Base-by-base conservation (phyloP, 2,888 invertebrate genomes). In the Campaea margaritaria region DNA sequence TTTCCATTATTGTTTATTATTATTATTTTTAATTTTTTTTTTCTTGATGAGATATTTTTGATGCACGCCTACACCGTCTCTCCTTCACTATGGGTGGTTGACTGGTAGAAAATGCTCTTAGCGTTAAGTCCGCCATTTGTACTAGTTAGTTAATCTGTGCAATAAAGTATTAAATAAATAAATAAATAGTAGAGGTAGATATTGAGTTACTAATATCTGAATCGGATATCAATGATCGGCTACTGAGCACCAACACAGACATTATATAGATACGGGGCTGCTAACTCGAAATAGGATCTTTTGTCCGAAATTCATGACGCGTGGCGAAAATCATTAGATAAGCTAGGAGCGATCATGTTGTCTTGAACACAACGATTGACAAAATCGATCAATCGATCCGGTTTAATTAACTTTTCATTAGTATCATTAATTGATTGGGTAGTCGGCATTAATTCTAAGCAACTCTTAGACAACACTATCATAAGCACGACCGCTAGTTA, bases 261-360 rank as follows among this genome's bases (percentile, higher is more conserved):
- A n/a, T n/a, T n/a, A n/a, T n/a, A 21, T 21, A 21, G 2, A 21
- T 21, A 42, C 39, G n/a, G 28, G 34, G 42, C 15, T 39, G 34
- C 16, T n/a, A 15, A 46, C 36, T 21, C 21, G 62, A 60, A 64
- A 65, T 58, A 54, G 57, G 58, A 67, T 65, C 68, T 79, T 84
- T 86, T 85, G 85, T 86, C 68, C 64, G 45, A 50, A 68, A 50
- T 72, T 73, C 68, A 79, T 83, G 83, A 77, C 59, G 76, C 85
- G 80, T 82, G 58, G 74, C 87, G 74, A 72, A 78, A 73, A 76
- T 75, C 78, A 73, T 77, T 80, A 77, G 74, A 77, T 77, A 70
- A 67, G 71, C 70, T 74, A 73, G 69, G 65, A 70, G 73, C 64
- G 62, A 70, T 57, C 21, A 21, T 42, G 56, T 48, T 45, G 49